Conservation (phyloP, 2,888 invertebrate genomes). For the Leistus spinibarbis region DNA sequence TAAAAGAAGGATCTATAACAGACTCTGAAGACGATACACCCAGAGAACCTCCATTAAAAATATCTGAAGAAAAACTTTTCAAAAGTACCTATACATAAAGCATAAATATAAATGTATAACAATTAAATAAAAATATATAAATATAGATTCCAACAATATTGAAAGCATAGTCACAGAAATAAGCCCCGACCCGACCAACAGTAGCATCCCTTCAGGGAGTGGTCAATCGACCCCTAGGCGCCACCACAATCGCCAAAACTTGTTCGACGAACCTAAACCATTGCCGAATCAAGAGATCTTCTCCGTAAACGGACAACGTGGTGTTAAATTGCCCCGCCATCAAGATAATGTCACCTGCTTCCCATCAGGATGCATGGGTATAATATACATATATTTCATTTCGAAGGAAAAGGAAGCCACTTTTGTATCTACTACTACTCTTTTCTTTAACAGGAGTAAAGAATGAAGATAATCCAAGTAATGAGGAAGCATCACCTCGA, state of each 20-base stretch:
- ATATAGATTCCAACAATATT: background rate
- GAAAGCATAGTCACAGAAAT: background rate
- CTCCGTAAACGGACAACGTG: slow-evolving; percentile 5
- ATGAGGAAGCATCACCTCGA: background rate
- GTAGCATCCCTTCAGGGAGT: background rate
- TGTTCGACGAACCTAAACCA: slow-evolving; percentile 2
- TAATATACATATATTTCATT: slow-evolving; percentile 32
- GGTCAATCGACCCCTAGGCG: background rate
- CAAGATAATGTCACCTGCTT: slow-evolving; percentile 47
- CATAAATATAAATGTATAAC: no score
- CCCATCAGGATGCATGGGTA: slow-evolving; percentile 49
- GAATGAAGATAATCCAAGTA: background rate
- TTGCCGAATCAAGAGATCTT: slow-evolving; percentile 2
- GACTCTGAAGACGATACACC: background rate
- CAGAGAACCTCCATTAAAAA: background rate
- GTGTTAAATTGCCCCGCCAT: slow-evolving; percentile 40
- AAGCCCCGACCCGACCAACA: background rate
- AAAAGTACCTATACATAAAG: background rate
- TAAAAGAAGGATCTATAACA: background rate
- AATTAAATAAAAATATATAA: no score
- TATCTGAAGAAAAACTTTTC: background rate
- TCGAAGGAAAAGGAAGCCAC: background rate
- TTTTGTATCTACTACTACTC: background rate
- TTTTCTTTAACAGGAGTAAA: background rate
- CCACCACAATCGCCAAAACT: background rate